Conservation (phyloP, 2,113 vertebrate species). For the Gila orcuttii region DNA sequence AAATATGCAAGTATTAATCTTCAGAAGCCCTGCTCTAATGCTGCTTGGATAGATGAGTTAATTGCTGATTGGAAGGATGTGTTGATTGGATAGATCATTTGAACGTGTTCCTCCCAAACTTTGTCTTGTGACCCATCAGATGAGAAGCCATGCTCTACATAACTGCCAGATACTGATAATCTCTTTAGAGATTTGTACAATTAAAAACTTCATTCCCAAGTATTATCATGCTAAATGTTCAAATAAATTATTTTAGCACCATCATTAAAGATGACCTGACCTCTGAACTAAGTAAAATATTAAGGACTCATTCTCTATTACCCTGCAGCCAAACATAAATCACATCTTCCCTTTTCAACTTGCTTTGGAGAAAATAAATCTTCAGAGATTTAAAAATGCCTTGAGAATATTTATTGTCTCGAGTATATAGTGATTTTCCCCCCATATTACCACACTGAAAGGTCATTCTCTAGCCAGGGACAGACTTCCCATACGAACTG, state of each 20-base stretch:
- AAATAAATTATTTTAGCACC: conserved; percentile 29
- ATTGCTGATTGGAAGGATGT: no score
- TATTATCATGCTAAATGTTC: conserved; percentile 4
- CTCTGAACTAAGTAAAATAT: conserved; percentile 31
- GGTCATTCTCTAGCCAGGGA: conserved; percentile 31
- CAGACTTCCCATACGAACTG: not conserved
- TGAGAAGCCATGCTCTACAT: not conserved
- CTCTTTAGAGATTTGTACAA: not conserved
- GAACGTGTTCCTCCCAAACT: no score
- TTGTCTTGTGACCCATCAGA: no score
- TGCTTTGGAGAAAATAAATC: conserved; percentile 18
- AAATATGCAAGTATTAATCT: no score
- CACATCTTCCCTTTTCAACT: conserved; percentile 12
- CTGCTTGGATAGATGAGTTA: no score
- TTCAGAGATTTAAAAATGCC: conserved; percentile 36
- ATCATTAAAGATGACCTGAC: conserved; percentile 4
- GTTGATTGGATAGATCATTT: no score
- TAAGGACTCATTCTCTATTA: conserved; percentile 11
- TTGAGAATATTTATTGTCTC: conserved; percentile 37
- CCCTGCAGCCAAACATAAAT: conserved; percentile 22
- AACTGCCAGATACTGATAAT: not conserved
- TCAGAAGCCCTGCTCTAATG: no score
- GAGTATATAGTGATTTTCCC: not conserved
- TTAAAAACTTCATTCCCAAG: conserved; percentile 20
- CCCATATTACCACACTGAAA: not conserved